Evolutionary conservation across 2,113 vertebrate genomes (phyloP), one percentile per base, ranked within the genome.

Genomic region (Canis aureus): DNA sequence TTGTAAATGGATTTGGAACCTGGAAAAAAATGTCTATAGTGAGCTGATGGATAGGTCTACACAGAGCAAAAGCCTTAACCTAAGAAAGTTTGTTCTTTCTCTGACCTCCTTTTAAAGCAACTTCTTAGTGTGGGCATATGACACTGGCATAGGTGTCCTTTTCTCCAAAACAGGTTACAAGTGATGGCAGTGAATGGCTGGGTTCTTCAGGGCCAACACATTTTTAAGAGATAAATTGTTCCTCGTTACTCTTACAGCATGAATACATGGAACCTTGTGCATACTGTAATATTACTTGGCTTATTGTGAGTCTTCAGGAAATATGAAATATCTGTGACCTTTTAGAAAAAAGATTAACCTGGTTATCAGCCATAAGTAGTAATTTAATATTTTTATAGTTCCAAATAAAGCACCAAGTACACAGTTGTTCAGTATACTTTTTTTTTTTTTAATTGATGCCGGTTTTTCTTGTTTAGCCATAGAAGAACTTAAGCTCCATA

Each of bases 321-420:
- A 94, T 74, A 60, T 74, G 49, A 87, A 89, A 89, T 91, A 81
- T 60, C 38, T 11, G 15, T 59, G 43, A 89, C 35, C n/a, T 84
- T 80, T 74, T 74, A 74, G 71, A 66, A 78, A 92, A 22, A 88
- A 92, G 11, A 57, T 92, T 80, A 85, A 85, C 19, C 11, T 81
- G n/a, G 17, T 93, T 80, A 80, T 69, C 17, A 89, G 53, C 71
- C 51, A 8, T 35, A 53, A 71, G 62, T 92, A 60, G 57, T 92
- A 92, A 67, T 92, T 3, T 81, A 92, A 80, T 91, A 89, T 51
- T 92, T 43, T 57, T 89, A 6, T 80, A 57, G 32, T 67, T 91
- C 17, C n/a, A 84, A 43, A 95, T 95, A 96, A 84, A 96, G 8
- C 38, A 80, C 17, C 43, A 59, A 49, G 64, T 43, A 66, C 38